Percentiles rank a stretch among this genome's conserved stretches.
Evolutionary conservation across 2,888 invertebrate species (phyloP).

Genomic region (Cremastinae sp.): DNA sequence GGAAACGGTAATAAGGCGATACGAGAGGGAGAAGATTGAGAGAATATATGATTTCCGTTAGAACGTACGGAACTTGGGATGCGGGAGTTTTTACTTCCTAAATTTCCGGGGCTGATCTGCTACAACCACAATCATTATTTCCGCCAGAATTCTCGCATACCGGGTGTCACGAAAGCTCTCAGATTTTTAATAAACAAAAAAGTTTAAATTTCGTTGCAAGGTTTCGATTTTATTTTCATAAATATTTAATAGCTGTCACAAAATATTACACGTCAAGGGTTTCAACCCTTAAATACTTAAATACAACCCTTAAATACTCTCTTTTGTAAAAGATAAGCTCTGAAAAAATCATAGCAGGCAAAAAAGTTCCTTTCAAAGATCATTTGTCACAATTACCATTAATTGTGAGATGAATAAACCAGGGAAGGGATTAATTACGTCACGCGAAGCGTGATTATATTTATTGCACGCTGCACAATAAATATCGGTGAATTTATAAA

Average conservation of each 20-base stretch:
- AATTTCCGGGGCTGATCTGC: conserved; percentile 48
- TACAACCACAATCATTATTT: conserved; percentile 54
- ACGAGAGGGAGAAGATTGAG: not conserved
- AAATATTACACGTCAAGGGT: no score
- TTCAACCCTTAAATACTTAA: no score
- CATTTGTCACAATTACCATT: conserved; percentile 64
- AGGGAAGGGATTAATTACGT: conserved; percentile 39
- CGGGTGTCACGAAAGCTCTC: not conserved
- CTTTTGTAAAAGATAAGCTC: no score
- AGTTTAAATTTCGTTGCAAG: no score
- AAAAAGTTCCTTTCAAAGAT: no score
- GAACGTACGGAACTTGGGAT: conserved; percentile 37
- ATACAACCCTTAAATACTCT: no score
- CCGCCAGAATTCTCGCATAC: conserved; percentile 28
- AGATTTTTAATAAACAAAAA: no score
- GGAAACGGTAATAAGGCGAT: conserved; percentile 11
- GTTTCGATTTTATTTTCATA: no score
- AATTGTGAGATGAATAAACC: conserved; percentile 49
- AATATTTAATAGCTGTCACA: no score
- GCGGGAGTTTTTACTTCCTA: conserved; percentile 42
- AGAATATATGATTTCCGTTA: conserved; percentile 42
- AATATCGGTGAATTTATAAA: conserved; percentile 25
- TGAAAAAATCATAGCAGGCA: no score
- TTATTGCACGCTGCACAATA: conserved; percentile 6
- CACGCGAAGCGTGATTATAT: conserved; percentile 13